Evolutionary conservation across 2,113 vertebrate species (phyloP).

Genomic region (Rhinopomastus cyanomelas): DNA sequence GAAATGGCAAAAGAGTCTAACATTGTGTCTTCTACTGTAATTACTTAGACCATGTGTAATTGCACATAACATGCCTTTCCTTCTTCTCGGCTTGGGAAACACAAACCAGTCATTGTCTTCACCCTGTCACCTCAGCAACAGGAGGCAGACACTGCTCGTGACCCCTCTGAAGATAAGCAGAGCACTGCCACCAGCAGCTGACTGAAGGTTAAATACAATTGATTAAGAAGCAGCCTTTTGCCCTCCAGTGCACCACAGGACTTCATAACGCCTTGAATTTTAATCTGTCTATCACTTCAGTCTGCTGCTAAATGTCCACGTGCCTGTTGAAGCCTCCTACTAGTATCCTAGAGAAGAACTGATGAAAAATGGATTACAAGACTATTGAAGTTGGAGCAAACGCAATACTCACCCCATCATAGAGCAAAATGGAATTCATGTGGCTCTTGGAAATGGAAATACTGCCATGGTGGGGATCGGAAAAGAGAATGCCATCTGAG

Average conservation of each 20-base stretch:
- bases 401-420: slow-evolving; percentile 81
- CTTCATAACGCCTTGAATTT: background rate
- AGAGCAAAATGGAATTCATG: slow-evolving; percentile 81
- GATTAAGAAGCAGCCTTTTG: background rate
- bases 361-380: background rate
- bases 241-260: background rate
- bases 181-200: background rate
- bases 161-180: background rate
- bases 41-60: background rate
- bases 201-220: background rate
- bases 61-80: background rate
- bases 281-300: background rate
- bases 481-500: slow-evolving; percentile 87
- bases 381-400: background rate
- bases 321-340: background rate
- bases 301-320: background rate
- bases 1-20: background rate
- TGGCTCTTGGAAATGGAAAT: slow-evolving; percentile 85
- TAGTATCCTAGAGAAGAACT: rapidly evolving
- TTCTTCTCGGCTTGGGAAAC: background rate
- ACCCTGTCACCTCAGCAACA: background rate
- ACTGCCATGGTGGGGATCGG: slow-evolving; percentile 82
- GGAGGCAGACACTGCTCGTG: background rate
- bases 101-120: background rate
- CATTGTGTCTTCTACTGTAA: background rate